Evolutionary conservation across 2,888 invertebrate species (phyloP), one percentile per base, ranked within the genome.

Genomic region (Drosophila acutilabella): DNA sequence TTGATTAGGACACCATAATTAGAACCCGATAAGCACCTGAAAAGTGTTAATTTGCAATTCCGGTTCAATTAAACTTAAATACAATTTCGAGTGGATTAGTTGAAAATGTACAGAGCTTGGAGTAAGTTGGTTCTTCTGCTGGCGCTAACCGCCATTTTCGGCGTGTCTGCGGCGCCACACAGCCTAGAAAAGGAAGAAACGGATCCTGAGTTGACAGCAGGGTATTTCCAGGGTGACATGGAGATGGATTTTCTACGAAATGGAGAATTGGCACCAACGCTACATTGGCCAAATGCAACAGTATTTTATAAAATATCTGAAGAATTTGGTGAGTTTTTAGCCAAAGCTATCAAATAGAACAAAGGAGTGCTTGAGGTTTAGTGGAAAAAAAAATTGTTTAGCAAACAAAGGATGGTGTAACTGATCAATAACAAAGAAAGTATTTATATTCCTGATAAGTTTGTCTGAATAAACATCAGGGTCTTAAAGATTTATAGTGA

Each of bases 151-250:
- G 26, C 26, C 26, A 7, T 26, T 7, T 26, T 57, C 16, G 57
- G 33, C 7, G 48, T n/a, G 7, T 41, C 3, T 2, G 52, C 53
- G 2, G 78, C 73, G n/a, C 73, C 78, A 4, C 2, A 42, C 8
- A 13, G 2, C 0, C 10, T 13, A 1, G 0, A 1, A 0, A 45
- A 26, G 18, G 56, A 30, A 36, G 81, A 75, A 58, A 53, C 69
- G 2, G 96, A 96, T 88, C 96, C 96, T 0, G 96, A 96, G 87
- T 96, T 96, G 86, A 92, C 95, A 78, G 96, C 96, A 0, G 94
- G 94, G 18, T 96, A 95, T 81, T 94, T 94, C 1, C 95, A 96
- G 90, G 96, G 96, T 8, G 96, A 97, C 81, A 96, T 96, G 76
- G 91, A 96, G 20, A 93, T 96, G 67, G 95, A 95, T 0, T 18